Conservation (phyloP, 2,797 vertebrate species). For the Sciurus carolinensis region DNA sequence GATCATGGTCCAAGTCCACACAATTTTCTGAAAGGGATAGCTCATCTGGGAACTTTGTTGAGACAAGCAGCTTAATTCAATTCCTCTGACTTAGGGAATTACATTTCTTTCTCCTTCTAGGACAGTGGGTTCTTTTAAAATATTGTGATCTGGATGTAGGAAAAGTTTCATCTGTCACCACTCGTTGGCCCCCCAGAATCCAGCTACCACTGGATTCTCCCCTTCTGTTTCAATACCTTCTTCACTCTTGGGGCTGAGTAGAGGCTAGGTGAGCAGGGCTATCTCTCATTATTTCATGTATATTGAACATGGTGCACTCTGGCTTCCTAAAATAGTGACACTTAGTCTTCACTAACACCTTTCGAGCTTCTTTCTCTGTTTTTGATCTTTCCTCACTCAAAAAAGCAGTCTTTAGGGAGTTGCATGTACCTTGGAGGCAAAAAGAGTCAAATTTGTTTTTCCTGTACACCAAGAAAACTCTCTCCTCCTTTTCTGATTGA, state of each 20-base stretch:
- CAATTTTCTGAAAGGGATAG: slow-evolving; percentile 43
- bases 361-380: not conserved
- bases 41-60: not conserved
- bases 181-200: not conserved
- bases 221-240: not conserved
- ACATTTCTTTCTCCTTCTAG: not conserved
- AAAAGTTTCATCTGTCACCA: not conserved
- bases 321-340: not conserved
- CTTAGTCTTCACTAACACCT: not conserved
- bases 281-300: not conserved
- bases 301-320: not conserved
- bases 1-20: not conserved
- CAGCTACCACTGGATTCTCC: not conserved
- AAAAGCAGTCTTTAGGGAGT: slow-evolving; percentile 11
- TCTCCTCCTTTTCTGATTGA: not conserved
- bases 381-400: slow-evolving; percentile 12
- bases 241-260: not conserved
- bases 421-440: not conserved
- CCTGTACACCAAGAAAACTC: not conserved
- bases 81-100: not conserved
- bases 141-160: slow-evolving; percentile 2
- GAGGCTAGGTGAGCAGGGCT: not conserved
- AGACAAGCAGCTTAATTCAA: not conserved
- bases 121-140: not conserved
- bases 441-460: not conserved